A percentile compares a stretch with the other conserved stretches of the same genome.
Evolutionary conservation across 2,888 invertebrate species (phyloP).

Genomic region (Tipula helvola): DNA sequence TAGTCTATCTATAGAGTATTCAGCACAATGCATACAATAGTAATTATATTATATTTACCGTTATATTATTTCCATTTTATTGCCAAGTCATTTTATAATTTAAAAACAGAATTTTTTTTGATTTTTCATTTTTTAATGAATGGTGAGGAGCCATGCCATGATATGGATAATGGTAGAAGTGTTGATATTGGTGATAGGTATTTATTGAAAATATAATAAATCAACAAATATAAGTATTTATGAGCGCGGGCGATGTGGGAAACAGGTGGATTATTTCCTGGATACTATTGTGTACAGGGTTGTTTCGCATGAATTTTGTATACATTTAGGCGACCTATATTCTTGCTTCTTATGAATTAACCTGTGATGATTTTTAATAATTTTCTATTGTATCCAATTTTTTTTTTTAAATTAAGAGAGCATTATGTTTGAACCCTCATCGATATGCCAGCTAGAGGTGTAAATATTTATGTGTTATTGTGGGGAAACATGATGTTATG

Average conservation of each 20-base stretch:
- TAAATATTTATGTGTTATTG: not conserved
- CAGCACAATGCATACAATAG: not conserved
- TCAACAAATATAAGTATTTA: constrained; percentile 4
- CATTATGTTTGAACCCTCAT: not conserved
- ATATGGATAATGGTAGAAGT: not conserved
- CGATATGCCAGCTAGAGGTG: not conserved
- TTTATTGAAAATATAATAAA: constrained; percentile 4
- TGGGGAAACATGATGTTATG: not conserved
- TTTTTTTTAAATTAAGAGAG: not conserved
- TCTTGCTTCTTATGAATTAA: not conserved
- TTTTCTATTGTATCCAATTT: not conserved
- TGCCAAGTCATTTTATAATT: not conserved
- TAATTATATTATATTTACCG: not conserved
- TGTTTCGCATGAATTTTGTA: not conserved
- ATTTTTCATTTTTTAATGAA: not conserved
- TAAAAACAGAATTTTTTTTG: not conserved
- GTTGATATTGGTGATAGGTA: constrained; percentile 4
- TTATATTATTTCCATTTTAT: not conserved
- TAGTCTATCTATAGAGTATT: not conserved
- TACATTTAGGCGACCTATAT: not conserved
- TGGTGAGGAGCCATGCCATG: constrained; percentile 4
- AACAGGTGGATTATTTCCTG: constrained; percentile 4
- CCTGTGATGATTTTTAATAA: constrained; percentile 4
- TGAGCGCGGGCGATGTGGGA: not conserved
- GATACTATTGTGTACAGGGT: not conserved